phyloP scores from a whole-genome alignment of 2,797 vertebrate genomes.

The Characodon lateralis region DNA sequence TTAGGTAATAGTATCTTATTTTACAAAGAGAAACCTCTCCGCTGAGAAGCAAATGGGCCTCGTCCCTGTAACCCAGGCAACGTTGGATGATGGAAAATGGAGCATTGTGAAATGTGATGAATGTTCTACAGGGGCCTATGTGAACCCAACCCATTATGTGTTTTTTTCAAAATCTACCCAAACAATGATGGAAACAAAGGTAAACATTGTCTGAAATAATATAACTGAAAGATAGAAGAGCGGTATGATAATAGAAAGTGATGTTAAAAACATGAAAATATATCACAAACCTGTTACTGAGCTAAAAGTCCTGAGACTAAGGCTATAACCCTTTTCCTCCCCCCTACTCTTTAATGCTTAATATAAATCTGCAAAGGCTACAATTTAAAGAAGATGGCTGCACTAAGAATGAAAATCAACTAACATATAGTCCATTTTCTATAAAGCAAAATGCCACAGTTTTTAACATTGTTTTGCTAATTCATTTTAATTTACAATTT shows the following conservation, averaged over 20 bases:
- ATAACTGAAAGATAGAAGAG: not conserved
- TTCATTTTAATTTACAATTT: not conserved
- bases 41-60: slow-evolving; percentile 28
- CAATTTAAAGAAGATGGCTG: not conserved
- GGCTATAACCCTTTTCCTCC: too few relatives aligned
- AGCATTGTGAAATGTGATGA: slow-evolving; percentile 27
- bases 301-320: not conserved
- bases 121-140: slow-evolving; percentile 19
- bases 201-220: slow-evolving; percentile 8
- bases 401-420: not conserved
- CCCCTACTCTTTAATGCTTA: not conserved
- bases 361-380: not conserved
- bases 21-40: slow-evolving; percentile 25
- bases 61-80: slow-evolving; percentile 26
- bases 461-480: not conserved
- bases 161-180: slow-evolving; percentile 11
- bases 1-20: slow-evolving; percentile 18
- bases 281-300: not conserved
- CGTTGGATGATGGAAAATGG: slow-evolving; percentile 27
- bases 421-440: not conserved
- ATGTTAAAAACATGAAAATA: slow-evolving; percentile 1
- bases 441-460: not conserved
- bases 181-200: slow-evolving; percentile 5
- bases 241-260: not conserved
- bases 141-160: slow-evolving; percentile 12